phyloP scores from a whole-genome alignment of 1,140 invertebrate genomes.

The Neodiprion fabricii region DNA sequence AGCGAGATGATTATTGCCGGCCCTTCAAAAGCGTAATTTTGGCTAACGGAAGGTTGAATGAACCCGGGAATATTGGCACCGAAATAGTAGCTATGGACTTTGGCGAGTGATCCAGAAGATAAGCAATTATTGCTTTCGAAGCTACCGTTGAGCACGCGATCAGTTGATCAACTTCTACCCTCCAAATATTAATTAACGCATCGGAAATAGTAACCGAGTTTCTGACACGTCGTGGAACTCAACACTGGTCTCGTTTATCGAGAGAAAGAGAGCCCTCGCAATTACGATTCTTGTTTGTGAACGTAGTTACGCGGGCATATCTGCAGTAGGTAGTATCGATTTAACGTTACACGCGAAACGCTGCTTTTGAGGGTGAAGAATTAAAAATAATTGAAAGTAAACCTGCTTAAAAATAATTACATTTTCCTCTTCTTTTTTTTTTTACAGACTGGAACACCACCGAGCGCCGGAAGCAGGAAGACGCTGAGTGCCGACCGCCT shows the following conservation, averaged over 20 bases:
- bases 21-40: neutral
- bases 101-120: neutral
- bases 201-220: too few relatives aligned
- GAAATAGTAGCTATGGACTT: neutral
- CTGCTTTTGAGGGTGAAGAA: neutral
- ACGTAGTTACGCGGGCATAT: too few relatives aligned
- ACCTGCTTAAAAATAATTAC: constrained; percentile 24
- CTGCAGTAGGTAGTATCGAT: neutral
- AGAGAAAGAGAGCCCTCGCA: too few relatives aligned
- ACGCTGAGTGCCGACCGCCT: too few relatives aligned
- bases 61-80: neutral
- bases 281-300: too few relatives aligned
- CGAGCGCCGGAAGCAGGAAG: neutral
- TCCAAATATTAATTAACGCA: too few relatives aligned
- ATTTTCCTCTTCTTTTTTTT: constrained; percentile 27
- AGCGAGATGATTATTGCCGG: neutral
- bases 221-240: too few relatives aligned
- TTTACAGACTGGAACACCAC: constrained; percentile 25
- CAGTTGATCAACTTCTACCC: too few relatives aligned
- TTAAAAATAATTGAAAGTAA: constrained; percentile 22
- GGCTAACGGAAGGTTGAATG: neutral
- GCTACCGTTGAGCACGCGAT: too few relatives aligned
- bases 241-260: too few relatives aligned
- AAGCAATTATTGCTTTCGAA: neutral
- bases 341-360: neutral